These are phyloP conservation scores for Physocephala rufipes DNA, from an alignment of 2,888 invertebrate species.

Conservation along the genomic window DNA sequence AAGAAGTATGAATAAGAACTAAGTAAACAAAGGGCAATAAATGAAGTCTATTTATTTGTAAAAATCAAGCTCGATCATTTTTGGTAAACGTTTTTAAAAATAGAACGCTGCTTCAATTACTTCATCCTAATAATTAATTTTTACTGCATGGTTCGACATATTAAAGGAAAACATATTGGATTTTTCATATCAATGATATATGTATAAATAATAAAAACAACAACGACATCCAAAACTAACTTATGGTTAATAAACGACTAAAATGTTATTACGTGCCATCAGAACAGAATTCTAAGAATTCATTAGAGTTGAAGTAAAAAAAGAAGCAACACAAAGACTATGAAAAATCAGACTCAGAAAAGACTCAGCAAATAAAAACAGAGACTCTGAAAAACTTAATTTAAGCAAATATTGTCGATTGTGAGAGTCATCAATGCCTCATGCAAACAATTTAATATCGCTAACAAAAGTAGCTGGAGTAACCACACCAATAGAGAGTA, in stretches of 20 bases:
- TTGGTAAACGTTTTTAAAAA: too few species aligned
- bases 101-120: too few species aligned
- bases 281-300: constrained; percentile 9
- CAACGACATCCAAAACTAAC: too few species aligned
- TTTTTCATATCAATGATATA: too few species aligned
- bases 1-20: too few species aligned
- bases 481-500: background rate
- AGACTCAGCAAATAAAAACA: background rate
- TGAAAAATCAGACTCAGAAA: background rate
- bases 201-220: too few species aligned
- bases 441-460: background rate
- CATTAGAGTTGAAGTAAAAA: background rate
- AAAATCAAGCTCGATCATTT: too few species aligned
- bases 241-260: too few species aligned
- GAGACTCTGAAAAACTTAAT: background rate
- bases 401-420: constrained; percentile 45
- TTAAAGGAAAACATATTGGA: too few species aligned
- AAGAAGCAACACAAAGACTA: constrained; percentile 5
- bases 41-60: background rate
- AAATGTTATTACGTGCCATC: constrained; percentile 13
- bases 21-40: background rate
- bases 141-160: too few species aligned
- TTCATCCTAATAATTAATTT: too few species aligned
- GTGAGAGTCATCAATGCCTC: constrained; percentile 37
- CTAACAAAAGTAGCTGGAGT: background rate